Evolutionary conservation across 2,888 invertebrate genomes (phyloP), one percentile per base, ranked within the genome.

Genomic region (Osmoderma eremita): DNA sequence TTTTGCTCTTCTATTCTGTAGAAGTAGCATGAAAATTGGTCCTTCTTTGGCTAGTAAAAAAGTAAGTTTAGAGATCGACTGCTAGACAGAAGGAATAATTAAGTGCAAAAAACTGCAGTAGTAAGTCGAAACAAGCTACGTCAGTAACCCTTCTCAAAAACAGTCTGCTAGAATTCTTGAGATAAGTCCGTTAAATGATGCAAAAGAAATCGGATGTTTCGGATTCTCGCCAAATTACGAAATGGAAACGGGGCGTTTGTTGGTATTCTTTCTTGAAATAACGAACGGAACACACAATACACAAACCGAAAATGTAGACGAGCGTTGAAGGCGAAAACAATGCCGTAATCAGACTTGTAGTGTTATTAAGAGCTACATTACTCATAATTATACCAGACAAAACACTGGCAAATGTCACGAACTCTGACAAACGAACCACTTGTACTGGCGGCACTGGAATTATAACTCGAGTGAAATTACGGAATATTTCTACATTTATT

Each of bases 301-400:
- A 56, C 22, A 48, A 48, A 56, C 70, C 71, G 71, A 71, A 70
- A 70, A 67, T 67, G 68, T 69, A 71, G 66, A 68, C 61, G 68
- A 66, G 67, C 42, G 41, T 53, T 53, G 54, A 63, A 58, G 48
- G 67, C 70, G 72, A 75, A 74, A 76, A 75, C 73, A 76, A 76
- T 74, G 72, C 71, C 73, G 74, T 72, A 76, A 76, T 76, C 76
- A 75, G 73, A 70, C 74, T 30, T 74, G 72, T 68, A 65, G 62
- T 61, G 71, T 74, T 74, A 75, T 75, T 76, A 75, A 76, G 75
- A 75, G 74, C 70, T 66, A 69, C 74, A 76, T 76, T 75, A 75
- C 75, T 77, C 74, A 75, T 73, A 76, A 76, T 76, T 75, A 61
- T 61, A 75, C 75, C 70, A 73, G 74, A 71, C 71, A 69, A 67